Conservation (phyloP, 2,797 vertebrate species). For the Macropus fuliginosus region DNA sequence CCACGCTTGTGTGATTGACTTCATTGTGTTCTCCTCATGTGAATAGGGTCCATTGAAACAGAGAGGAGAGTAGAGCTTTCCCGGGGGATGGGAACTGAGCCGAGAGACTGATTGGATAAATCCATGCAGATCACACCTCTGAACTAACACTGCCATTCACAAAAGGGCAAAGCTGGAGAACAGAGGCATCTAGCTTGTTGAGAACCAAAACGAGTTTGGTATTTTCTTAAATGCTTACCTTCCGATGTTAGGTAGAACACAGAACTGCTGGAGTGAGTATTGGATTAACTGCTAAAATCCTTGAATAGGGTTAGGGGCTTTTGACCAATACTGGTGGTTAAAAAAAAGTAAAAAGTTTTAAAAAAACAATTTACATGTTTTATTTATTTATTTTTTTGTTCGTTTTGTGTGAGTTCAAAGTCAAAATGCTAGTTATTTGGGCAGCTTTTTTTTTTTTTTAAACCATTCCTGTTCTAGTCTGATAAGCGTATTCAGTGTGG, state of each 20-base stretch:
- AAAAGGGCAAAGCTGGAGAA: neutral
- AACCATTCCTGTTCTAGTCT: neutral
- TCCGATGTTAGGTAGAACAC: neutral
- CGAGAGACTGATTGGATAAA: neutral
- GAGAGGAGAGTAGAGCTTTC: neutral
- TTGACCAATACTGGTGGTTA: neutral
- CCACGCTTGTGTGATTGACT: neutral
- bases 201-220: neutral
- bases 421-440: too few relatives aligned
- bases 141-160: neutral
- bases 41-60: neutral
- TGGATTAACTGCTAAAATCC: neutral
- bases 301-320: neutral
- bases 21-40: neutral
- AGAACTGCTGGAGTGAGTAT: neutral
- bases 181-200: neutral
- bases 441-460: neutral
- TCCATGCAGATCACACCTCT: neutral
- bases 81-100: neutral
- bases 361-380: neutral
- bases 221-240: neutral
- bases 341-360: neutral
- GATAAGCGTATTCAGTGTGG: neutral
- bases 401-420: neutral
- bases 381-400: neutral